Base-by-base conservation (phyloP, 2,888 invertebrate species). In the Lacanobia wlatinum region DNA sequence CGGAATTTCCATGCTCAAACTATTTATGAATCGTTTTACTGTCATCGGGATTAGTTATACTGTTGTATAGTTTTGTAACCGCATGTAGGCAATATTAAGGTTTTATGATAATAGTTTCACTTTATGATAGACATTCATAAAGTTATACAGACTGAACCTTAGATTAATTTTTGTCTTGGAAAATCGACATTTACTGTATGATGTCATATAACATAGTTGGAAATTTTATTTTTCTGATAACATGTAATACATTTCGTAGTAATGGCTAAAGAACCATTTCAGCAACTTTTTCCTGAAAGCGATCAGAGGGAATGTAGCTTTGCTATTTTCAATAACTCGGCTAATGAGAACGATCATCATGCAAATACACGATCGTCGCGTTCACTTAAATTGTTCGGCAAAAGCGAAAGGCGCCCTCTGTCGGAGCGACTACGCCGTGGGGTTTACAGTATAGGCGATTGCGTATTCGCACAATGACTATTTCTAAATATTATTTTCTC, bases 241-340 rank as follows among this genome's bases (percentile, higher is more conserved):
- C 12, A 40, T 12, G 10, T 10, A 40, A 40, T 40, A 40, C 40
- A 12, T 40, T 12, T 40, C 40, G 10, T 40, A 40, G 40, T 3
- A 12, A 40, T 34, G 34, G 3, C 34, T 34, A 2, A 2, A 34
- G 34, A 34, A 34, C 2, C 4, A 34, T 34, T 43, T 43, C 12
- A 48, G 28, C 5, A 7, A 28, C 52, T 52, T 46, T 52, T 34
- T 48, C n/a, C 23, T 23, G 10, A 55, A 50, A 77, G 55, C 71
- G 53, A 60, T 67, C 10, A 21, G 38, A 48, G 9, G 34, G 21
- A 65, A 56, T 46, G 34, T 38, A 46, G 3, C 21, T 23, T 59
- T 7, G 28, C 16, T n/a, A 10, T 14, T 46, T 34, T 34, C 14
- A 52, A 16, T 1, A 21, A 63, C 64, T 14, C n/a, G 28, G 23